Conservation (phyloP, 2,888 invertebrate genomes). For the Himalopsyche anomala region DNA sequence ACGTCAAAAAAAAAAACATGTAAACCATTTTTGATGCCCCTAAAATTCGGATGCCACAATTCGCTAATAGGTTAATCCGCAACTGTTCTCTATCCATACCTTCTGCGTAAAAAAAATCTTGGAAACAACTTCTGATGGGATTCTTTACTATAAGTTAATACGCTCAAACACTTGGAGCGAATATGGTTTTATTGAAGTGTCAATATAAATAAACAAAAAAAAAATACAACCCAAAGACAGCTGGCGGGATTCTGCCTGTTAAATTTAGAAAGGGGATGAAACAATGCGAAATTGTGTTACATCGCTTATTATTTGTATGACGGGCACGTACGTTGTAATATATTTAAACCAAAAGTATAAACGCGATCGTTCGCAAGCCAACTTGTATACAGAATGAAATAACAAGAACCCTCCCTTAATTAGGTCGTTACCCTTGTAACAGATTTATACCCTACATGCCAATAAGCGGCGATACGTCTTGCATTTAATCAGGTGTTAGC, state of each 20-base stretch:
- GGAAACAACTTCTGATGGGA: too few relatives aligned
- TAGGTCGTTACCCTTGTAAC: background rate
- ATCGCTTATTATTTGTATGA: conserved; percentile 6
- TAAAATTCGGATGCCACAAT: too few relatives aligned
- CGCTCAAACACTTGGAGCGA: too few relatives aligned
- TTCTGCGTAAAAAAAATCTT: too few relatives aligned
- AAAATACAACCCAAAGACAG: background rate
- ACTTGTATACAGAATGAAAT: background rate
- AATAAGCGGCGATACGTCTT: background rate
- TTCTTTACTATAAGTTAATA: too few relatives aligned
- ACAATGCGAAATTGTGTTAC: conserved; percentile 5
- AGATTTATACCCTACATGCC: background rate
- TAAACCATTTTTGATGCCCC: too few relatives aligned
- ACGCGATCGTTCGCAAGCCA: background rate
- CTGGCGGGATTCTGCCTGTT: background rate
- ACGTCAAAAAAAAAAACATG: too few relatives aligned
- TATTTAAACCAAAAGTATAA: conserved; percentile 1
- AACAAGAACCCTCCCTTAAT: background rate
- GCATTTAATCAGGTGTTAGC: too few relatives aligned
- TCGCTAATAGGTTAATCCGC: too few relatives aligned
- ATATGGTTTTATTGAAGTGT: too few relatives aligned
- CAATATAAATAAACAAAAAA: too few relatives aligned
- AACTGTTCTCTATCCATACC: too few relatives aligned
- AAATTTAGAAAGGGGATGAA: background rate
- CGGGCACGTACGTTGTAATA: background rate